Conservation (phyloP, 2,113 vertebrate species). For the Nanorana parkeri region DNA sequence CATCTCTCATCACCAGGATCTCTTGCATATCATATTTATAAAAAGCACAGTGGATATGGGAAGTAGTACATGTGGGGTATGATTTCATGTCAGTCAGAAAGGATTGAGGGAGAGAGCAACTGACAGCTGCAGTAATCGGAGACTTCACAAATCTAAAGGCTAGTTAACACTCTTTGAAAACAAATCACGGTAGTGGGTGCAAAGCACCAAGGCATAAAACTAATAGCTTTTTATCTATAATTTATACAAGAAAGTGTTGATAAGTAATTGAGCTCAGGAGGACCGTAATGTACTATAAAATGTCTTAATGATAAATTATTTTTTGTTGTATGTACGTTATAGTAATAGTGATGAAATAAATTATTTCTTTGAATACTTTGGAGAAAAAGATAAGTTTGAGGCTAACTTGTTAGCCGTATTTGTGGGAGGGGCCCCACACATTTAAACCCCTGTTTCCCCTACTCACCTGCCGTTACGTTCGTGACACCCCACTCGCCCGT, state of each 20-base stretch:
- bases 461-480: too few species aligned
- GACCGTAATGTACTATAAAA: too few species aligned
- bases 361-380: too few species aligned
- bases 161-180: constrained; percentile 40
- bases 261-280: background rate
- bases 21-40: constrained; percentile 10
- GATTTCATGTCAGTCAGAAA: constrained; percentile 23
- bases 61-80: background rate
- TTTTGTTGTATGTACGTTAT: too few species aligned
- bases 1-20: constrained; percentile 4
- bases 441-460: too few species aligned
- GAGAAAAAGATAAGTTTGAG: too few species aligned
- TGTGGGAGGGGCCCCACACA: too few species aligned
- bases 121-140: constrained; percentile 28
- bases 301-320: too few species aligned
- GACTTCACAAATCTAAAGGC: constrained; percentile 36
- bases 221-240: constrained; percentile 28
- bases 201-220: constrained; percentile 20
- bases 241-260: constrained; percentile 1
- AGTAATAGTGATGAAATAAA: too few species aligned
- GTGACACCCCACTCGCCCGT: too few species aligned
- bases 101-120: background rate
- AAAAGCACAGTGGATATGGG: constrained; percentile 1
- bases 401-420: too few species aligned
- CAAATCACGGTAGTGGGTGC: constrained; percentile 24